Conservation (phyloP, 1,140 invertebrate genomes). For the Maniola jurtina region DNA sequence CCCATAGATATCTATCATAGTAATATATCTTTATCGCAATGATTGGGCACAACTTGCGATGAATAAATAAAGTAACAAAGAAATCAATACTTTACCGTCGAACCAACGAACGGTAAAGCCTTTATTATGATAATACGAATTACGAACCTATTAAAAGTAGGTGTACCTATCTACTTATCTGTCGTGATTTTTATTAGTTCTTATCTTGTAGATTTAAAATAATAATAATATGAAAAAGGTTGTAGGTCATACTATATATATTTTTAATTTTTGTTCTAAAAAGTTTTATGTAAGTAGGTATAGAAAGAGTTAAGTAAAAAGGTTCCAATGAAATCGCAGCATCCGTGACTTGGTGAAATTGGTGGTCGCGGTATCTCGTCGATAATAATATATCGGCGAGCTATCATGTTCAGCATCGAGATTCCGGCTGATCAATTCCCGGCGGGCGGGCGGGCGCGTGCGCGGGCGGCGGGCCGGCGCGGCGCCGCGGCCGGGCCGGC, state of each 20-base stretch:
- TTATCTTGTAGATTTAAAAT: too few species aligned
- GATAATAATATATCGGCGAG: slow-evolving; percentile 68
- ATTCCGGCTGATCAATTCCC: slow-evolving; percentile 69
- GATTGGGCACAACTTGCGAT: slow-evolving; percentile 14
- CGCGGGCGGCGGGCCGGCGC: slow-evolving; percentile 5
- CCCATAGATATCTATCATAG: background rate
- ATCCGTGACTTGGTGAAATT: too few species aligned
- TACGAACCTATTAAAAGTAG: too few species aligned
- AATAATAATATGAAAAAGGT: too few species aligned
- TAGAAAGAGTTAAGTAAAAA: too few species aligned
- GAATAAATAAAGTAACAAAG: slow-evolving; percentile 33
- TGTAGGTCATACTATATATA: too few species aligned
- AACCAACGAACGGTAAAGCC: background rate
- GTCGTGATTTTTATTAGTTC: too few species aligned
- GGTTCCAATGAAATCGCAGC: too few species aligned
- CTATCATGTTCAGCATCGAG: slow-evolving; percentile 72
- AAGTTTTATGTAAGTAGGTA: too few species aligned
- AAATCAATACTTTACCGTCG: slow-evolving; percentile 24
- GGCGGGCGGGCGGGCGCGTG: slow-evolving; percentile 30
- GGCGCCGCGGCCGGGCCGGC: slow-evolving; percentile 42
- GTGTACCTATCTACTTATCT: too few species aligned
- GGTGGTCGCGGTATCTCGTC: slow-evolving; percentile 38
- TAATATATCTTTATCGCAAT: slow-evolving; percentile 4
- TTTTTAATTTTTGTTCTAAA: too few species aligned
- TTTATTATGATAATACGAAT: too few species aligned